Percentiles rank a stretch among this genome's conserved stretches.
Evolutionary conservation across 2,113 vertebrate species (phyloP).

Genomic region (Lontra canadensis): DNA sequence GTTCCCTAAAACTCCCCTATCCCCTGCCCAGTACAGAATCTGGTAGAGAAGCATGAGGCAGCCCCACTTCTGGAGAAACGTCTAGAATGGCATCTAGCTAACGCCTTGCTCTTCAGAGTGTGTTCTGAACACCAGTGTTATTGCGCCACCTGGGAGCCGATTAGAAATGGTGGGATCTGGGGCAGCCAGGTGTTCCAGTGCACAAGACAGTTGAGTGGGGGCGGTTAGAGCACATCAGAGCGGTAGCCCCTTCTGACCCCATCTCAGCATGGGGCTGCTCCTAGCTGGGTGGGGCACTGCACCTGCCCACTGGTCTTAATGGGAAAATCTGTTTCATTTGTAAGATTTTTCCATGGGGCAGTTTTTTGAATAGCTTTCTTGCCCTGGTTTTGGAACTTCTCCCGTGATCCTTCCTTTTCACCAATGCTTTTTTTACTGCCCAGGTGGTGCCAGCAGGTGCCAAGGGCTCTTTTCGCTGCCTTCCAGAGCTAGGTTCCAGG

Average conservation of each 20-base stretch:
- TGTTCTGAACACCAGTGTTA: background rate
- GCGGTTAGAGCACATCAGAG: background rate
- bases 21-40: background rate
- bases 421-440: background rate
- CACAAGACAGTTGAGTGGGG: fast-evolving
- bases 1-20: background rate
- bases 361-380: background rate
- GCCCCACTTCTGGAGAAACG: fast-evolving
- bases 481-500: background rate
- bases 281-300: background rate
- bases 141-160: fast-evolving
- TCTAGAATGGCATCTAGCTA: fast-evolving
- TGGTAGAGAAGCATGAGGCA: background rate
- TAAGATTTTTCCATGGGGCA: background rate
- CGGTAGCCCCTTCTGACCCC: fast-evolving
- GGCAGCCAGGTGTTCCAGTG: too few species aligned
- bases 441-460: fast-evolving
- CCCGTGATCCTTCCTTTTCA: background rate
- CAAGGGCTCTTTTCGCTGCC: fast-evolving
- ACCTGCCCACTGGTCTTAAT: background rate
- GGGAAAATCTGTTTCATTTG: background rate
- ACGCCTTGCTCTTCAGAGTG: background rate
- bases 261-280: background rate
- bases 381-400: background rate
- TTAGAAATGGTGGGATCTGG: background rate